These are phyloP conservation scores for Aptenodytes forsteri DNA, from an alignment of 2,113 vertebrate genomes.

Conservation along the genomic window DNA sequence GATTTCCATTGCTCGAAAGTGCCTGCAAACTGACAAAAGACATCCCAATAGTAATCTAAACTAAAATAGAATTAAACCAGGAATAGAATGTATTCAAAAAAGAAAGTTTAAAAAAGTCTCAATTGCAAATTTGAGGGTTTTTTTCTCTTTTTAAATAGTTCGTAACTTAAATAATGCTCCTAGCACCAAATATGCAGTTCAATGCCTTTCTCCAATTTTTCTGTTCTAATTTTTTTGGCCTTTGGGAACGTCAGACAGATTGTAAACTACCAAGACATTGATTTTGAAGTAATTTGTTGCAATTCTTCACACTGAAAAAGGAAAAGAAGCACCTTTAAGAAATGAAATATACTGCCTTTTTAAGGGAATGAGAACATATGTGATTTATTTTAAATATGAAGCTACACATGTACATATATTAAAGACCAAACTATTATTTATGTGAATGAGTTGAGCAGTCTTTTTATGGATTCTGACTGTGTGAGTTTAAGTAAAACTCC, in stretches of 20 bases:
- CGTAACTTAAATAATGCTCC: not conserved
- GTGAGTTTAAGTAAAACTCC: not conserved
- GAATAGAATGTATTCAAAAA: not conserved
- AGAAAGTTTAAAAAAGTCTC: not conserved
- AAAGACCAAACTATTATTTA: not conserved
- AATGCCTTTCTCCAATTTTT: not conserved
- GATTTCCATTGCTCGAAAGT: not conserved
- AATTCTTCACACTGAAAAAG: not conserved
- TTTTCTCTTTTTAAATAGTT: slow-evolving; percentile 53
- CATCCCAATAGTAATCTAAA: not conserved
- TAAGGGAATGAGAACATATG: not conserved
- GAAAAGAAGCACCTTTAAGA: not conserved
- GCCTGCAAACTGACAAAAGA: not conserved
- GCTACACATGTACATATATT: not conserved
- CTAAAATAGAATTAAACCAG: slow-evolving; percentile 10
- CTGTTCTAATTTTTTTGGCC: not conserved
- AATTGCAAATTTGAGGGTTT: slow-evolving; percentile 18
- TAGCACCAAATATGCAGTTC: not conserved
- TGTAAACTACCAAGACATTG: not conserved
- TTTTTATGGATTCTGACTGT: not conserved
- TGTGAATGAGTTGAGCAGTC: not conserved
- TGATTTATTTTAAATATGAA: not conserved
- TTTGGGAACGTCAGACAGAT: not conserved
- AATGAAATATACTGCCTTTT: not conserved
- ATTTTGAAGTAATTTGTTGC: not conserved